phyloP scores from a whole-genome alignment of 2,113 vertebrate species.

The Epinephelus cyanopodus region DNA sequence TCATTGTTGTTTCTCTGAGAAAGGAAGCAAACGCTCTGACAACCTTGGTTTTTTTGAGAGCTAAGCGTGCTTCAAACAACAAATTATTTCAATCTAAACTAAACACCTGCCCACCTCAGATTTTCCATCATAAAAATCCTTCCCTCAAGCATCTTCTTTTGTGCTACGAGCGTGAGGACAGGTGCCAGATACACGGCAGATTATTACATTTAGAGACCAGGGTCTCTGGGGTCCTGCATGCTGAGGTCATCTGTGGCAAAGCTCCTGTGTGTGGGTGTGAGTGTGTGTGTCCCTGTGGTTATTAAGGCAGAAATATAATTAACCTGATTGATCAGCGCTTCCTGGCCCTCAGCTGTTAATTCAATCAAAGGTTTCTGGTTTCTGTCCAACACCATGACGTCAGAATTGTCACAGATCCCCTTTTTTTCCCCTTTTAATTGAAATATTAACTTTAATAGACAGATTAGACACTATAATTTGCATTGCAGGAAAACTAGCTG shows the following conservation, averaged over 20 bases:
- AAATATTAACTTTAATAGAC: background rate
- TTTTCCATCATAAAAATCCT: background rate
- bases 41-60: background rate
- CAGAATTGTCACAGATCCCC: background rate
- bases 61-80: background rate
- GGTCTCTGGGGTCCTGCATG: slow-evolving; percentile 27
- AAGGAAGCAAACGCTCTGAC: background rate
- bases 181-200: background rate
- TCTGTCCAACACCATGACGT: slow-evolving; percentile 26
- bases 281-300: slow-evolving; percentile 28
- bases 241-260: slow-evolving; percentile 41
- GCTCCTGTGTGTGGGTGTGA: slow-evolving; percentile 7
- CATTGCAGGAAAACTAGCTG: background rate
- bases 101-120: background rate
- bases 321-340: slow-evolving; percentile 56
- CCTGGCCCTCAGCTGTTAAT: slow-evolving; percentile 56
- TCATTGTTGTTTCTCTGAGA: background rate
- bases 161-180: background rate
- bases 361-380: slow-evolving; percentile 71
- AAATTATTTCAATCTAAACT: background rate
- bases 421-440: background rate
- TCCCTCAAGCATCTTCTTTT: background rate
- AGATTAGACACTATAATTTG: background rate
- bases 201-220: slow-evolving; percentile 42
- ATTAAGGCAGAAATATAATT: slow-evolving; percentile 50